These are phyloP conservation scores for Pissodes strobi DNA, from an alignment of 1,140 invertebrate genomes.

Conservation along the genomic window DNA sequence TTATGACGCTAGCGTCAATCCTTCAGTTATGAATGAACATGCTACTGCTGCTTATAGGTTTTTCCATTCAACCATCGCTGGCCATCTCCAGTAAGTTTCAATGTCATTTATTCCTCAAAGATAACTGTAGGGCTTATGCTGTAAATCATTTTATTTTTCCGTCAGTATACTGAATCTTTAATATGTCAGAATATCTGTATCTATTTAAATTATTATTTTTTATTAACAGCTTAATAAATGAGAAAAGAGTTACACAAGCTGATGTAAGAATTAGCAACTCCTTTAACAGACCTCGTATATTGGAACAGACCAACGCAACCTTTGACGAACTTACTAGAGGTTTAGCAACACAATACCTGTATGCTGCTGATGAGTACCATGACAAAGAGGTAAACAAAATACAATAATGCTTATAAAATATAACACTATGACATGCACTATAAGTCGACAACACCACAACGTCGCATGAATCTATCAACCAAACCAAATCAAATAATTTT, in stretches of 20 bases:
- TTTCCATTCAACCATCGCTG: slow-evolving; percentile 83
- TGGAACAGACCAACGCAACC: slow-evolving; percentile 63
- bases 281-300: slow-evolving; percentile 71
- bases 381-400: slow-evolving; percentile 66
- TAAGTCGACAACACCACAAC: no score
- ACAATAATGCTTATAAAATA: no score
- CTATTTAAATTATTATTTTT: no score
- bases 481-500: no score
- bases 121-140: not conserved
- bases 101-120: not conserved
- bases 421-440: no score
- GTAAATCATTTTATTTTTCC: no score
- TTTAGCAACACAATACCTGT: slow-evolving; percentile 70
- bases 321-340: slow-evolving; percentile 75
- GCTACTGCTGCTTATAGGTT: slow-evolving; percentile 85
- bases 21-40: slow-evolving; percentile 81
- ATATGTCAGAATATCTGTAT: no score
- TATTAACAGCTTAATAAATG: slow-evolving; percentile 48
- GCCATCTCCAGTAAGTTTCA: slow-evolving; percentile 70
- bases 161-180: no score
- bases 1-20: slow-evolving; percentile 80
- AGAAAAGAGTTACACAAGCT: slow-evolving; percentile 62
- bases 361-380: slow-evolving; percentile 72
- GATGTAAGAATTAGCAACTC: slow-evolving; percentile 74
- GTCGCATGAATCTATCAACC: no score